These are phyloP conservation scores for Triops cancriformis DNA, from an alignment of 1,140 invertebrate species.

Conservation along the genomic window DNA sequence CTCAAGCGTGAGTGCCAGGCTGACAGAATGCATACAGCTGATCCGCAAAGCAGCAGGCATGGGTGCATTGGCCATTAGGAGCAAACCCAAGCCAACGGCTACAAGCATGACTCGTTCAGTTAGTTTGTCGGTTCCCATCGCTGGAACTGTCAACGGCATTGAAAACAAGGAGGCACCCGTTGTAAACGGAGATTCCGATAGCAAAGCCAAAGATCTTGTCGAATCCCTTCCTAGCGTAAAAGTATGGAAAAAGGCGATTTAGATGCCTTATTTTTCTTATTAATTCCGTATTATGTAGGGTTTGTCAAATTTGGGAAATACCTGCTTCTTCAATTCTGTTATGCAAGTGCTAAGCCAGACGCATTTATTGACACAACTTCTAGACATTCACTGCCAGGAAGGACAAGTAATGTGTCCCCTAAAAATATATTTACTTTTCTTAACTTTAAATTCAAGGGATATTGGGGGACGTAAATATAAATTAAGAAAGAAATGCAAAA, in stretches of 20 bases:
- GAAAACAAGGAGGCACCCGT: neutral
- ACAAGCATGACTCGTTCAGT: conserved; percentile 27
- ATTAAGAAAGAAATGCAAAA: too few species aligned
- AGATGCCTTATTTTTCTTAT: conserved; percentile 18
- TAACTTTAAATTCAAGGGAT: neutral
- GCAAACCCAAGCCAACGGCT: conserved; percentile 26
- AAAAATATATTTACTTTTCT: conserved; percentile 24
- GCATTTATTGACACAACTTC: conserved; percentile 28
- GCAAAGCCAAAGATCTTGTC: conserved; percentile 28
- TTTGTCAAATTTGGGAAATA: conserved; percentile 49
- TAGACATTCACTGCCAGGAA: conserved; percentile 29
- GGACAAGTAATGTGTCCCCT: conserved; percentile 25
- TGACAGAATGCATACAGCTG: conserved; percentile 27
- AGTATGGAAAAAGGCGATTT: conserved; percentile 14
- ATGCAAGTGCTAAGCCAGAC: conserved; percentile 31
- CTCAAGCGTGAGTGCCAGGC: conserved; percentile 36
- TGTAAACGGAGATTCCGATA: conserved; percentile 26
- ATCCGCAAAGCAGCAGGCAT: conserved; percentile 27
- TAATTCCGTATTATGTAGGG: conserved; percentile 33
- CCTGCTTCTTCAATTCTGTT: conserved; percentile 55
- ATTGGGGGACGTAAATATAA: too few species aligned
- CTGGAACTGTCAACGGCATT: neutral
- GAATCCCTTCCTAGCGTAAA: conserved; percentile 31
- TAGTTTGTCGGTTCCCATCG: neutral
- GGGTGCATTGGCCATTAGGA: conserved; percentile 27